phyloP scores from a whole-genome alignment of 2,888 invertebrate genomes.

The Fragum sueziense region DNA sequence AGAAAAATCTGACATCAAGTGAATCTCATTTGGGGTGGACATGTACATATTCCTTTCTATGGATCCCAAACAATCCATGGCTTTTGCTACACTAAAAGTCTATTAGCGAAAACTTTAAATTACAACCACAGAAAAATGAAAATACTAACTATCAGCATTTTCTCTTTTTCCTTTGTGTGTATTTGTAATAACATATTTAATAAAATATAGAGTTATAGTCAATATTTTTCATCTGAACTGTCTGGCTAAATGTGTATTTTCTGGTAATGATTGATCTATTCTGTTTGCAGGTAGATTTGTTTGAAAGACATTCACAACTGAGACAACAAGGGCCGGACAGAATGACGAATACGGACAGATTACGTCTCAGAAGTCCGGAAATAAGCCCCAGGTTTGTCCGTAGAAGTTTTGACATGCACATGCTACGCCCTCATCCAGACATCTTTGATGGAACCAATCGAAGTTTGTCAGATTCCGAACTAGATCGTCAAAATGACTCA shows the following conservation, averaged over 20 bases:
- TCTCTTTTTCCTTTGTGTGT: background rate
- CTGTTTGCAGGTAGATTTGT: constrained; percentile 1
- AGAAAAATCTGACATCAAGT: no score
- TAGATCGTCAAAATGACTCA: constrained; percentile 20
- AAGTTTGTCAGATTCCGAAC: constrained; percentile 45
- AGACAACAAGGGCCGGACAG: background rate
- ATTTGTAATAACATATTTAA: no score
- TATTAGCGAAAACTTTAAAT: no score
- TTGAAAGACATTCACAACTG: background rate
- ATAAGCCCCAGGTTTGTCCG: background rate
- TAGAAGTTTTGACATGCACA: constrained; percentile 26
- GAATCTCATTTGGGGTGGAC: no score
- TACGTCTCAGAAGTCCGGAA: background rate
- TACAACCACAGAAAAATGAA: no score
- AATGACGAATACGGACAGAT: background rate
- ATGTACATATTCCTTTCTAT: no score
- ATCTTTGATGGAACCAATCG: constrained; percentile 20
- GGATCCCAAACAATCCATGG: no score
- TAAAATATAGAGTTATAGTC: no score
- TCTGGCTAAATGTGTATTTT: no score
- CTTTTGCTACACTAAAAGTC: no score
- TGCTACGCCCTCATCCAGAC: background rate
- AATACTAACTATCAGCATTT: background rate
- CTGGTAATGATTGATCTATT: no score
- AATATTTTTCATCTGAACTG: no score